Evolutionary conservation across 1,140 invertebrate species (phyloP).

Genomic region (Ceratosolen fusciceps): DNA sequence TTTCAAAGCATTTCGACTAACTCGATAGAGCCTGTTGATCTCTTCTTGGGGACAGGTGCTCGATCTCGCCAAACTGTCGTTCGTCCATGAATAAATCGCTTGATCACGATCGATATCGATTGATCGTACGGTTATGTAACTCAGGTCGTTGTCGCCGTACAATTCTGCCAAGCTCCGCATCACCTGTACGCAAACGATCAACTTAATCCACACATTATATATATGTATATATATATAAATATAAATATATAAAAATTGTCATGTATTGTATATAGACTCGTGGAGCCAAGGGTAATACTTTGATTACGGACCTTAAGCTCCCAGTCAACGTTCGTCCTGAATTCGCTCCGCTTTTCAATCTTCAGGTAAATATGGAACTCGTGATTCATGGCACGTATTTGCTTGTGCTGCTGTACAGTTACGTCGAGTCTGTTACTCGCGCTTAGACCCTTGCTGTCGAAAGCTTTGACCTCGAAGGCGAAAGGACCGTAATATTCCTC

Average conservation of each 20-base stretch:
- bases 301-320: constrained; percentile 71
- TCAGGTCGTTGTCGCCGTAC: constrained; percentile 79
- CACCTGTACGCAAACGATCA: too few relatives aligned
- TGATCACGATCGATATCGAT: constrained; percentile 73
- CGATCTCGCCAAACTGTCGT: constrained; percentile 85
- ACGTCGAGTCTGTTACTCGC: constrained; percentile 82
- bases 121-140: constrained; percentile 79
- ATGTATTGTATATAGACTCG: too few relatives aligned
- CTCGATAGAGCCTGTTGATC: constrained; percentile 79
- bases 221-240: too few relatives aligned
- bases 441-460: constrained; percentile 80
- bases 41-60: constrained; percentile 80
- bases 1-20: too few relatives aligned
- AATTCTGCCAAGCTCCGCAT: constrained; percentile 79
- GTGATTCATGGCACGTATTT: constrained; percentile 83
- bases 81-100: constrained; percentile 86
- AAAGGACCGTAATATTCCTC: constrained; percentile 88
- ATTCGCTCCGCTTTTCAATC: constrained; percentile 75
- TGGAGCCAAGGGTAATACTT: too few relatives aligned
- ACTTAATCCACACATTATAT: too few relatives aligned
- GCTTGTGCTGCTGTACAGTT: constrained; percentile 85
- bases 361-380: constrained; percentile 82
- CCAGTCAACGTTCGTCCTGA: constrained; percentile 79
- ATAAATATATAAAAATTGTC: too few relatives aligned
- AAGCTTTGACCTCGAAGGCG: constrained; percentile 83